Base-by-base conservation (phyloP, 2,797 vertebrate genomes). In the Melanotaenia trifasciata region DNA sequence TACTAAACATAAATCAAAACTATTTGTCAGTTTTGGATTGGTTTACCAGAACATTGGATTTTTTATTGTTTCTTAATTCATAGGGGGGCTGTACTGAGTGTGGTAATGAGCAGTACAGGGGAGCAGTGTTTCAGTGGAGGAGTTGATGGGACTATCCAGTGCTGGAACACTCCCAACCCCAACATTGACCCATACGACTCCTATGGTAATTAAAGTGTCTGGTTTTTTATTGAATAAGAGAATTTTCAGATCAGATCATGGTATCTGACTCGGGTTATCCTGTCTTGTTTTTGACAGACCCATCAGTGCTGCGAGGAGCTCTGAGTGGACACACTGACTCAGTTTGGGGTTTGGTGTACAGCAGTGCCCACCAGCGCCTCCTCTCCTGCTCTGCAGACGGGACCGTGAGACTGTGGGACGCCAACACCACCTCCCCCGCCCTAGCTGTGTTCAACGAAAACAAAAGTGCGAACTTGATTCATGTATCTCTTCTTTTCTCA, bases 121-220 rank as follows among this genome's bases (percentile, higher is more conserved):
- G 98, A 99, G 5, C 98, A 99, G 92, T 99, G 98, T 90, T 99
- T 96, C 86, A 99, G 98, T 12, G 98, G 98, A 0, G 98, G 98
- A 6, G 92, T 96, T 0, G 98, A 99, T 4, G 97, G 96, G n/a
- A 94, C 96, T 63, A 98, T 99, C 81, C 97, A 99, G 90, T 96
- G 97, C 92, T 99, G 98, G 98, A 99, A 95, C 91, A 98, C 95
- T 45, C 97, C 97, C 64, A 99, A 96, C 68, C 96, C 98, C 2
- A 98, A 97, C 90, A 94, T 99, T 0, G 98, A 99, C 84, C 97
- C 98, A 58, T 99, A 99, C 47, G 97, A 99, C 87, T 98, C 97
- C 9, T 99, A 99, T 0, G 98, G 98, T 99, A 93, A 75, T 20
- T 0, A 13, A 18, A 2, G 20, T 1, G 0, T 53, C 3, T 30